A percentile compares a stretch with the other conserved stretches of the same genome.
Conservation (phyloP, 2,113 vertebrate species). For the Ursus arctos region DNA sequence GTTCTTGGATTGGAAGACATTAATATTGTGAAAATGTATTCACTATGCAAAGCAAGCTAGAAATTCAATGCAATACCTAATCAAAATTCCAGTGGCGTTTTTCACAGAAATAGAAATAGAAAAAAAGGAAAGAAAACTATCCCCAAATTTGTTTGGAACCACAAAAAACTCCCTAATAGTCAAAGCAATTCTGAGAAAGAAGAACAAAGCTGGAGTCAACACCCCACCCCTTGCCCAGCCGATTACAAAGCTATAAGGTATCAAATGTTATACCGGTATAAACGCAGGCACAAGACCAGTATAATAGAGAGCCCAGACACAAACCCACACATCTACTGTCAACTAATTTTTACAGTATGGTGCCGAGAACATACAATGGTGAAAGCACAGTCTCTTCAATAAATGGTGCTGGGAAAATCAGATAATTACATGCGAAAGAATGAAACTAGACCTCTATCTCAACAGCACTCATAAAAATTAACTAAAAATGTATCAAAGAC, state of each 20-base stretch:
- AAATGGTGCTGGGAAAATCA: background rate
- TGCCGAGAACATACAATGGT: background rate
- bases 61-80: background rate
- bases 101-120: background rate
- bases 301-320: background rate
- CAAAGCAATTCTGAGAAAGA: background rate
- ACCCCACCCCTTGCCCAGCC: background rate
- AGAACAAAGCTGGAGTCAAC: background rate
- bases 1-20: background rate
- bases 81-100: background rate
- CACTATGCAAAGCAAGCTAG: background rate
- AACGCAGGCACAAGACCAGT: background rate
- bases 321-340: background rate
- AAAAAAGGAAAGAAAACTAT: background rate
- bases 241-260: background rate
- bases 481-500: background rate
- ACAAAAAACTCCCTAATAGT: background rate
- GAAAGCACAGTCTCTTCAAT: background rate
- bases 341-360: background rate
- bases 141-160: background rate
- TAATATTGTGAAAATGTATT: background rate
- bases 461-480: background rate
- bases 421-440: background rate
- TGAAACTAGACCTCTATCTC: background rate
- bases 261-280: background rate